Evolutionary conservation across 2,888 invertebrate genomes (phyloP), one percentile per base, ranked within the genome.

Genomic region (Aradus depressus): DNA sequence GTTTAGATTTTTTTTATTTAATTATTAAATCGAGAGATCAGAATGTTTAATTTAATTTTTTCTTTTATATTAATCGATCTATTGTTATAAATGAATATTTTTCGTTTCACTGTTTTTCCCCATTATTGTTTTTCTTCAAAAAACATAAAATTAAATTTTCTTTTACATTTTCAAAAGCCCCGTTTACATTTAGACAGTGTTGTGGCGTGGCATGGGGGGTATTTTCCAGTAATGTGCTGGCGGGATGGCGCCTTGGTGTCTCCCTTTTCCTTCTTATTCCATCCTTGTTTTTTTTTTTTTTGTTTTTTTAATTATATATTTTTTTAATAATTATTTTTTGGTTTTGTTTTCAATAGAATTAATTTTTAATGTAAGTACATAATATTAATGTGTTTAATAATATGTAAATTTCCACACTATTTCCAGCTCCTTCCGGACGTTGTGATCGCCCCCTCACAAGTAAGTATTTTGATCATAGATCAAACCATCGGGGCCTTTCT

Each of bases 11-110:
- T 44, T 26, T 44, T 21, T 26, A 26, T 18, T 42, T 42, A 19
- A 25, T 6, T 23, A 47, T 38, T 38, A 22, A 47, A 47, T 47
- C 31, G 54, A 52, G 54, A 54, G 54, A 52, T 54, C 54, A 54
- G 54, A 54, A 52, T 50, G 51, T 49, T 39, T 38, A 37, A 34
- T 44, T 32, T 32, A 18, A 23, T 42, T 23, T 41, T 38, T 42
- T 25, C 25, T 42, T 42, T 16, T 42, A 26, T 42, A 26, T 10
- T 42, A 14, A 26, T 42, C n/a, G 28, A 42, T 42, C 14, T 6
- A 8, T 14, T 42, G 16, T 18, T n/a, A n/a, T n/a, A n/a, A n/a
- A n/a, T n/a, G n/a, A n/a, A 26, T 42, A 26, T 10, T 42, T 12
- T 42, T 42, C n/a, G 28, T 26, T 42, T 16, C 5, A 8, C 16